A percentile compares a stretch with the other conserved stretches of the same genome.
Evolutionary conservation across 2,888 invertebrate species (phyloP).

Genomic region (Sclerodermus sp.): DNA sequence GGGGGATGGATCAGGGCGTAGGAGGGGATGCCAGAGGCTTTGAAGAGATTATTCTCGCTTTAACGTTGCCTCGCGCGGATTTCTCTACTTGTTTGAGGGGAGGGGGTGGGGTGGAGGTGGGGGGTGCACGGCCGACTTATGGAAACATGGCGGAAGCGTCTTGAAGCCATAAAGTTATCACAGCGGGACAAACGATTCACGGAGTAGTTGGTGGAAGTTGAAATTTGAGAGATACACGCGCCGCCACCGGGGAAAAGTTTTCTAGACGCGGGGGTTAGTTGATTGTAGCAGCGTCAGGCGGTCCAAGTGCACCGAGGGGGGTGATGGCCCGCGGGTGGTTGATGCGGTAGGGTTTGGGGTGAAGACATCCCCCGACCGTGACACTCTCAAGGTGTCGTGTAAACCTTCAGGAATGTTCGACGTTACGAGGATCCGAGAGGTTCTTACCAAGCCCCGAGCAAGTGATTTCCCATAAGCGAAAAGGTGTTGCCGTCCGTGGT

Average conservation of each 20-base stretch:
- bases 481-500: too few relatives aligned
- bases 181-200: slow-evolving; percentile 1
- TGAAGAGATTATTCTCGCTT: too few relatives aligned
- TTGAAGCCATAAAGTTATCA: background rate
- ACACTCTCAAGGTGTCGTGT: background rate
- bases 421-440: too few relatives aligned
- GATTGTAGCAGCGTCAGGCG: background rate
- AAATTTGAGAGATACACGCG: background rate
- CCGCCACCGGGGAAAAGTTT: background rate
- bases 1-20: too few relatives aligned
- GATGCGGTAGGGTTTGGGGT: background rate
- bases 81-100: too few relatives aligned
- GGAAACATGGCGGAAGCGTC: too few relatives aligned
- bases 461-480: too few relatives aligned
- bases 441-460: too few relatives aligned
- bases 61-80: too few relatives aligned
- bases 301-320: background rate
- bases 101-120: too few relatives aligned
- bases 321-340: background rate
- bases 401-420: background rate
- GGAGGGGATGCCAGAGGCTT: too few relatives aligned
- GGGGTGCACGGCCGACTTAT: too few relatives aligned
- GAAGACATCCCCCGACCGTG: background rate
- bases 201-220: background rate
- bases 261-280: background rate